These are phyloP conservation scores for Lepas anatifera DNA, from an alignment of 2,888 invertebrate species.

Conservation along the genomic window DNA sequence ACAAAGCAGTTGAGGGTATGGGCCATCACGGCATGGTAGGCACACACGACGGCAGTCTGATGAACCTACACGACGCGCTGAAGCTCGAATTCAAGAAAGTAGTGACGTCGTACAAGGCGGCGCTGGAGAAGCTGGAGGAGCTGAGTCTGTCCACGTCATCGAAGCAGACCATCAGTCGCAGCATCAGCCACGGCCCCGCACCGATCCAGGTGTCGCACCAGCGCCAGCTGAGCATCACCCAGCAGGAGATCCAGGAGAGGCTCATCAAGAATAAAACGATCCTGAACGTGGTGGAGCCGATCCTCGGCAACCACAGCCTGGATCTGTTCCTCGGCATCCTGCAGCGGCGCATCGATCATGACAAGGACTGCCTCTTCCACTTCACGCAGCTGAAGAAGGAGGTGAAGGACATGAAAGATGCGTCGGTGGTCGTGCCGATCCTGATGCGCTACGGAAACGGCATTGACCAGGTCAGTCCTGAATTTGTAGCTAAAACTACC, in stretches of 20 bases:
- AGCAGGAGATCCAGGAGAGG: slow-evolving; percentile 74
- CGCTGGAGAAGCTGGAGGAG: slow-evolving; percentile 67
- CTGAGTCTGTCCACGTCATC: slow-evolving; percentile 30
- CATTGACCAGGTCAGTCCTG: slow-evolving; percentile 41
- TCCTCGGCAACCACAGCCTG: slow-evolving; percentile 66
- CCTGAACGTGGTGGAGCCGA: slow-evolving; percentile 51
- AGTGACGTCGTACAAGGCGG: slow-evolving; percentile 73
- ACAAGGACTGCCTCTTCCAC: slow-evolving; percentile 69
- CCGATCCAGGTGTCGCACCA: slow-evolving; percentile 82
- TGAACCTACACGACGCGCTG: slow-evolving; percentile 36
- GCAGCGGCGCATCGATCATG: slow-evolving; percentile 70
- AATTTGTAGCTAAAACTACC: too few species aligned
- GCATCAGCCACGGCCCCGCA: slow-evolving; percentile 43
- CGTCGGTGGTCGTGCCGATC: slow-evolving; percentile 47
- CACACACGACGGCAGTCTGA: slow-evolving; percentile 41
- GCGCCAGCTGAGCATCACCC: slow-evolving; percentile 65
- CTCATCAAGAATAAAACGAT: slow-evolving; percentile 84
- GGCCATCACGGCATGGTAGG: slow-evolving; percentile 64
- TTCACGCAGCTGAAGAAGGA: slow-evolving; percentile 46
- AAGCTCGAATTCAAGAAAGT: slow-evolving; percentile 60
- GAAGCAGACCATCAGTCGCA: slow-evolving; percentile 29
- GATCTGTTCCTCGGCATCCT: slow-evolving; percentile 58
- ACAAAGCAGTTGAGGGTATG: slow-evolving; percentile 75
- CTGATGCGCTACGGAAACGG: slow-evolving; percentile 41
- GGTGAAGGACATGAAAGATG: slow-evolving; percentile 43